Percentiles rank a stretch among this genome's conserved stretches.
These are phyloP conservation scores for Megaustenia siamemsis DNA, from an alignment of 2,888 invertebrate species.

Conservation along the genomic window DNA sequence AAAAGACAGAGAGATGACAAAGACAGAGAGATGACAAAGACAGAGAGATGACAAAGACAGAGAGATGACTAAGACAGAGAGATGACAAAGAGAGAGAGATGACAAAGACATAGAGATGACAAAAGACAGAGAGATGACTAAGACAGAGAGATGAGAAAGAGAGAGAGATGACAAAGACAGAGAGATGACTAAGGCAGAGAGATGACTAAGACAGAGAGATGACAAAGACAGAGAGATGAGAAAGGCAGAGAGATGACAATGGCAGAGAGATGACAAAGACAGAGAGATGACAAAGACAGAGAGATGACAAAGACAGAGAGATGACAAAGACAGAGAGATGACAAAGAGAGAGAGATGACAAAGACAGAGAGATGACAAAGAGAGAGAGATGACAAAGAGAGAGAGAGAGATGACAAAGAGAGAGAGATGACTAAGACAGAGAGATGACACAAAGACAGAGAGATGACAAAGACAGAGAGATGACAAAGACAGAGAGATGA, in stretches of 20 bases:
- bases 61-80: too few relatives aligned
- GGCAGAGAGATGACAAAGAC: not conserved
- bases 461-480: too few relatives aligned
- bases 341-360: not conserved
- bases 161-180: not conserved
- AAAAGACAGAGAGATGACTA: too few relatives aligned
- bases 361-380: slow-evolving; percentile 29
- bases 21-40: not conserved
- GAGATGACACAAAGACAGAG: slow-evolving; percentile 1
- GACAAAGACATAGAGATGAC: too few relatives aligned
- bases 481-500: too few relatives aligned
- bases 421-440: too few relatives aligned
- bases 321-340: not conserved
- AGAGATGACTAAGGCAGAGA: not conserved
- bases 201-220: too few relatives aligned
- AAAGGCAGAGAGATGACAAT: not conserved
- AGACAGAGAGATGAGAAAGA: not conserved
- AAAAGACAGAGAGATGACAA: too few relatives aligned
- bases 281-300: not conserved
- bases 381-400: slow-evolving; percentile 22
- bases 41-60: not conserved
- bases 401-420: slow-evolving; percentile 18
- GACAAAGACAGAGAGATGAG: not conserved
- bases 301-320: not conserved
- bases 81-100: not conserved